These are phyloP conservation scores for Percopsis omiscomaycus DNA, from an alignment of 2,797 vertebrate species.

Conservation along the genomic window DNA sequence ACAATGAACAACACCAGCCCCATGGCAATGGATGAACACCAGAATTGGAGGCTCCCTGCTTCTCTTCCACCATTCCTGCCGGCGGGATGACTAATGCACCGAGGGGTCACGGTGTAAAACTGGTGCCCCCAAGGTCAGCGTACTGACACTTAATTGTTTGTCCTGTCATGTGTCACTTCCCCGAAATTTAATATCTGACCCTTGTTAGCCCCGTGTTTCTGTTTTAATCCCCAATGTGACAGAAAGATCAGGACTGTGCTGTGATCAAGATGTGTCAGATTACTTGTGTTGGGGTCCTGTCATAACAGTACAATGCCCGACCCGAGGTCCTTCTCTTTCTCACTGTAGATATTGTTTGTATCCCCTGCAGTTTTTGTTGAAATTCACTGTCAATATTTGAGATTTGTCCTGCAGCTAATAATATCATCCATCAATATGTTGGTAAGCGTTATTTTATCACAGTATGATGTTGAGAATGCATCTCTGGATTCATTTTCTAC, in stretches of 20 bases:
- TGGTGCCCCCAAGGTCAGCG: constrained; percentile 72
- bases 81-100: constrained; percentile 69
- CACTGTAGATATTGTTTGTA: constrained; percentile 30
- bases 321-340: constrained; percentile 46
- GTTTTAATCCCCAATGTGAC: constrained; percentile 77
- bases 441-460: not conserved
- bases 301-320: constrained; percentile 59
- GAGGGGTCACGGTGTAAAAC: constrained; percentile 73
- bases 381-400: not conserved
- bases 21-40: constrained; percentile 47
- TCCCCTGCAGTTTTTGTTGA: constrained; percentile 6
- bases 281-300: constrained; percentile 67
- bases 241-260: constrained; percentile 74
- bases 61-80: constrained; percentile 42
- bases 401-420: too few relatives aligned
- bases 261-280: constrained; percentile 78
- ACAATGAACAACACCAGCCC: constrained; percentile 73
- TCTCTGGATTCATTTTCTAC: not conserved
- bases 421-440: too few relatives aligned
- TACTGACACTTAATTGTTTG: constrained; percentile 79
- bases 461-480: constrained; percentile 11
- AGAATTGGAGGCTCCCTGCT: constrained; percentile 16
- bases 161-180: constrained; percentile 80
- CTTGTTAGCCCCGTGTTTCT: constrained; percentile 70
- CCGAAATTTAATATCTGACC: constrained; percentile 78